Evolutionary conservation across 2,888 invertebrate genomes (phyloP).

Genomic region (Hypena proboscidalis): DNA sequence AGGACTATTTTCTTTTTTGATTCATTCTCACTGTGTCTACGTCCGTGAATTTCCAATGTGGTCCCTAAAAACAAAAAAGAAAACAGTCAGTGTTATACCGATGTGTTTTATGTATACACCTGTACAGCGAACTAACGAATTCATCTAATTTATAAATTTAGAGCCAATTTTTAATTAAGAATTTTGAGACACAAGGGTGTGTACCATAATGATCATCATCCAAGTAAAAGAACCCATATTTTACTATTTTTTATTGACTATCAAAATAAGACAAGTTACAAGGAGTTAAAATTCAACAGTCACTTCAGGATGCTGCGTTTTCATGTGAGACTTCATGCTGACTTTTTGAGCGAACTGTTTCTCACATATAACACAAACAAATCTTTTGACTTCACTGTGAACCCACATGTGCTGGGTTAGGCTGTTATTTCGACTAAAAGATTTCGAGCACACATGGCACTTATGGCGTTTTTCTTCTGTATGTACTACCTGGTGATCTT

Average conservation of each 20-base stretch:
- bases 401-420: slow-evolving; percentile 75
- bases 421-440: slow-evolving; percentile 77
- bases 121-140: slow-evolving; percentile 28
- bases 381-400: slow-evolving; percentile 68
- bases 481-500: slow-evolving; percentile 77
- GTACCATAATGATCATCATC: too few species aligned
- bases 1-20: slow-evolving; percentile 77
- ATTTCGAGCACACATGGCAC: slow-evolving; percentile 77
- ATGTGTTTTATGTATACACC: slow-evolving; percentile 27
- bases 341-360: slow-evolving; percentile 74
- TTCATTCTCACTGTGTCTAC: slow-evolving; percentile 67
- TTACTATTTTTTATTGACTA: too few species aligned
- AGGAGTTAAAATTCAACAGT: slow-evolving; percentile 25
- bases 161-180: slow-evolving; percentile 11
- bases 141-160: too few species aligned
- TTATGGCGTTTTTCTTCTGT: slow-evolving; percentile 75
- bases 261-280: too few species aligned
- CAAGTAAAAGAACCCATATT: too few species aligned
- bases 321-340: slow-evolving; percentile 68
- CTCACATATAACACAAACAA: slow-evolving; percentile 62
- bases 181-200: not conserved
- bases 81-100: slow-evolving; percentile 71
- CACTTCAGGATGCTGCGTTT: slow-evolving; percentile 59
- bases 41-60: slow-evolving; percentile 75
- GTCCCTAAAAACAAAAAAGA: slow-evolving; percentile 82